phyloP scores from a whole-genome alignment of 2,888 invertebrate genomes.

The Azorinus chamasolen region DNA sequence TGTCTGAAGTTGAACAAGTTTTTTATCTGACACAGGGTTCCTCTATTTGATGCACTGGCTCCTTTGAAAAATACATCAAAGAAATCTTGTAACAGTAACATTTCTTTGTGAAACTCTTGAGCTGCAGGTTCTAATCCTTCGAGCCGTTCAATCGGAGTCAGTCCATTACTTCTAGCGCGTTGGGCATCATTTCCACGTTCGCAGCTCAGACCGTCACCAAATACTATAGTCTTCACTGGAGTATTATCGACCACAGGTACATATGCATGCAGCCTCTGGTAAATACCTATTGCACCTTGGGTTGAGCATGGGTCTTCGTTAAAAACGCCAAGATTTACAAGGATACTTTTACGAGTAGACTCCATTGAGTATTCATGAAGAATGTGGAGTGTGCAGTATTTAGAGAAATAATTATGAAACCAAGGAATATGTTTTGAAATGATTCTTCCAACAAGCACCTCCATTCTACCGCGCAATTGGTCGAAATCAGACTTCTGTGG shows the following conservation, averaged over 20 bases:
- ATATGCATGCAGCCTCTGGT: slow-evolving; percentile 12
- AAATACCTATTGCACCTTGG: slow-evolving; percentile 27
- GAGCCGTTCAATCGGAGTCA: slow-evolving; percentile 33
- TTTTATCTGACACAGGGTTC: slow-evolving; percentile 36
- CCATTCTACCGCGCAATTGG: slow-evolving; percentile 17
- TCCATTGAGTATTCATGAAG: slow-evolving; percentile 31
- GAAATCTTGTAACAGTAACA: slow-evolving; percentile 51
- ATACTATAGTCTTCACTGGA: slow-evolving; percentile 30
- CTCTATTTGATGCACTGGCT: slow-evolving; percentile 28
- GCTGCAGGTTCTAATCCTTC: slow-evolving; percentile 48
- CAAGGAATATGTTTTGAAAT: slow-evolving; percentile 28
- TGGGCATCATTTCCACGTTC: slow-evolving; percentile 54
- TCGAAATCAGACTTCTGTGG: slow-evolving; percentile 22
- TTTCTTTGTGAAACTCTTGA: slow-evolving; percentile 61
- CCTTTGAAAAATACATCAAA: slow-evolving; percentile 50
- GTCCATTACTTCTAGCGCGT: slow-evolving; percentile 32
- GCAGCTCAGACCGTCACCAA: slow-evolving; percentile 54
- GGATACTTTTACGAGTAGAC: slow-evolving; percentile 10
- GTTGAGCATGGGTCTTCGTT: slow-evolving; percentile 33
- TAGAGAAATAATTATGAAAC: slow-evolving; percentile 36
- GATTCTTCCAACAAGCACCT: slow-evolving; percentile 32
- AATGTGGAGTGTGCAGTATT: slow-evolving; percentile 25
- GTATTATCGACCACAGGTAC: slow-evolving; percentile 12
- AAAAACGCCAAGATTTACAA: slow-evolving; percentile 47
- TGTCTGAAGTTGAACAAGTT: slow-evolving; percentile 41